These are phyloP conservation scores for Subanguina moxae DNA, from an alignment of 1,140 invertebrate genomes.

Conservation along the genomic window DNA sequence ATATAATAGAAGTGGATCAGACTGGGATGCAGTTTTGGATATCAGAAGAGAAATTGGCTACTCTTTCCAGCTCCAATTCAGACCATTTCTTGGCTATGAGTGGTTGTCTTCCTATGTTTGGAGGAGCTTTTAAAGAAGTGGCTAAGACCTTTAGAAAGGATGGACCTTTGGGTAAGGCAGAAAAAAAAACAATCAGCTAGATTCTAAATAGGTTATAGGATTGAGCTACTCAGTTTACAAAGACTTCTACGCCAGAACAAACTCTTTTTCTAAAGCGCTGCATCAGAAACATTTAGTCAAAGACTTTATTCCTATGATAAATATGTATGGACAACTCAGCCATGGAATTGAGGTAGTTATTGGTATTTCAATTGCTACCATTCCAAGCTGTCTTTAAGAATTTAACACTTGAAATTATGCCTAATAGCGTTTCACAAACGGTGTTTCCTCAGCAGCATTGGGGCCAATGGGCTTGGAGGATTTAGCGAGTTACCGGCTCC, in stretches of 20 bases:
- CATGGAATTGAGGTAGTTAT: conserved; percentile 17
- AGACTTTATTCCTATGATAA: conserved; percentile 38
- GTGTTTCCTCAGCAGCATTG: too few relatives aligned
- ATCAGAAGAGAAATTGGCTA: conserved; percentile 4
- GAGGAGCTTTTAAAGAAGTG: conserved; percentile 22
- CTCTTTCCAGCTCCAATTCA: conserved; percentile 6
- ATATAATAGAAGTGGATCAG: conserved; percentile 39
- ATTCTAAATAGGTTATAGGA: conserved; percentile 19
- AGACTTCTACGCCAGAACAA: conserved; percentile 30
- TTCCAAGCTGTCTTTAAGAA: conserved; percentile 17
- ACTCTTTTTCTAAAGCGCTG: conserved; percentile 25
- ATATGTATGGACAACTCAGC: conserved; percentile 19
- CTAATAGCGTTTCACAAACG: neutral
- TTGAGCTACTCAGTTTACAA: conserved; percentile 28
- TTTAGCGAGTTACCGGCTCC: too few relatives aligned
- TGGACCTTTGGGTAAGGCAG: conserved; percentile 23
- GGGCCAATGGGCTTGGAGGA: too few relatives aligned
- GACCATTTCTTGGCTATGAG: conserved; percentile 21
- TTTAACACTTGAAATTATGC: neutral
- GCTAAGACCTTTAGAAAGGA: conserved; percentile 30
- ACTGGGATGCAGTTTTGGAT: conserved; percentile 43
- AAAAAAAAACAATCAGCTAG: too few relatives aligned
- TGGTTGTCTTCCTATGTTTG: conserved; percentile 13
- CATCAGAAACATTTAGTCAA: conserved; percentile 39
- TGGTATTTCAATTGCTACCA: too few relatives aligned